phyloP scores from a whole-genome alignment of 2,113 vertebrate species.

The Antigone vipio region DNA sequence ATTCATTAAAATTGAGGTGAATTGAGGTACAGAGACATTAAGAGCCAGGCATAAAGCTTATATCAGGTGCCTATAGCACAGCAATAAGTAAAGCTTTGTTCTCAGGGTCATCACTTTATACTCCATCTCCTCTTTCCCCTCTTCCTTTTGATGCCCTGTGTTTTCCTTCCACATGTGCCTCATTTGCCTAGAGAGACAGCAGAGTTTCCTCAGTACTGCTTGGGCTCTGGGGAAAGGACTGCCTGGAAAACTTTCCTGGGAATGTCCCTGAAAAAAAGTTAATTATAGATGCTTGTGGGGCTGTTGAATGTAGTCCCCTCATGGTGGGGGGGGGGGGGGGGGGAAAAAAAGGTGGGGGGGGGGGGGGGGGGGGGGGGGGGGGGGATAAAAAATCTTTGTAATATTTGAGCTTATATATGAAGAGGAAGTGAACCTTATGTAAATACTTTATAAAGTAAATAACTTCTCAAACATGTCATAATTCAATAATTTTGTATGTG shows the following conservation, averaged over 20 bases:
- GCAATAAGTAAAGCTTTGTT: background rate
- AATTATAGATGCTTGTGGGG: conserved; percentile 29
- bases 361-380: too few species aligned
- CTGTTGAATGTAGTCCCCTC: conserved; percentile 24
- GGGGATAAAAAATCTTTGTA: background rate
- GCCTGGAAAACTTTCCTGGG: conserved; percentile 24
- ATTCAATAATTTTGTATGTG: conserved; percentile 47
- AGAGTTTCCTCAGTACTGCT: background rate
- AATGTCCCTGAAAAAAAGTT: conserved; percentile 38
- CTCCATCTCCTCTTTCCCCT: background rate
- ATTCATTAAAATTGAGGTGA: background rate
- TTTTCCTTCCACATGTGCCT: background rate
- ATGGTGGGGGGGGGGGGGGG: background rate
- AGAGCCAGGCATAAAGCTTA: background rate
- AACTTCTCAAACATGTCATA: conserved; percentile 38
- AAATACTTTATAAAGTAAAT: conserved; percentile 48
- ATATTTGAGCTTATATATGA: conserved; percentile 36
- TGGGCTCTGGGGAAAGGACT: background rate
- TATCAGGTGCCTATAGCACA: background rate
- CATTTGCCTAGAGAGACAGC: background rate
- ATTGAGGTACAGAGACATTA: background rate
- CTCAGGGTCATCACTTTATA: background rate
- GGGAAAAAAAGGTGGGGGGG: too few species aligned
- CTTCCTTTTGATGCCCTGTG: background rate
- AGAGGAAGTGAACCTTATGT: conserved; percentile 43